Percentiles rank a stretch among this genome's conserved stretches.
Evolutionary conservation across 2,797 vertebrate genomes (phyloP).

Genomic region (Leptoclinus maculatus): DNA sequence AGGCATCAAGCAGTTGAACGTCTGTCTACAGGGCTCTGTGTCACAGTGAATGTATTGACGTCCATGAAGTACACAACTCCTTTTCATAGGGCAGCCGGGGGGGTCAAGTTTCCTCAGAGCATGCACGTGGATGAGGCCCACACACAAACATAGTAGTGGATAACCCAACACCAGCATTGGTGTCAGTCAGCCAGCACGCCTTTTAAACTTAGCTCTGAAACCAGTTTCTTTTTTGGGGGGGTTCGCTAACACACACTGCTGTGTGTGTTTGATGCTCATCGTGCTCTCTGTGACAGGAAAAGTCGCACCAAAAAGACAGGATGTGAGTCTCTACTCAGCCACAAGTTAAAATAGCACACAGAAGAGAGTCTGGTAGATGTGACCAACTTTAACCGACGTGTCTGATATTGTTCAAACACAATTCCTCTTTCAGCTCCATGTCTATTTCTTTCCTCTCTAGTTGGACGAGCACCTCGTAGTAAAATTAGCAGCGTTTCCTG

Average conservation of each 20-base stretch:
- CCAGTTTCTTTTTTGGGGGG: slow-evolving; percentile 31
- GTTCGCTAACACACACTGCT: neutral
- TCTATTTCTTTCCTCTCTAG: neutral
- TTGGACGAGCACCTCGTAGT: slow-evolving; percentile 9
- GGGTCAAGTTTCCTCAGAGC: slow-evolving; percentile 49
- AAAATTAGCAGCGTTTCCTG: slow-evolving; percentile 40
- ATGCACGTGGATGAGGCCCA: slow-evolving; percentile 4
- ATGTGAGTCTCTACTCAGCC: slow-evolving; percentile 35
- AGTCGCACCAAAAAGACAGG: slow-evolving; percentile 52
- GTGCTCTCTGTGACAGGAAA: slow-evolving; percentile 14
- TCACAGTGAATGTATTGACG: slow-evolving; percentile 35
- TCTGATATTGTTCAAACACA: neutral
- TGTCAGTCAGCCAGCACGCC: slow-evolving; percentile 31
- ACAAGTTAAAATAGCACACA: neutral
- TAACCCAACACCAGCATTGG: slow-evolving; percentile 50
- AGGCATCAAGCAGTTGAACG: slow-evolving; percentile 18
- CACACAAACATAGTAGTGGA: slow-evolving; percentile 19
- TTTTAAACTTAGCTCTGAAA: slow-evolving; percentile 65
- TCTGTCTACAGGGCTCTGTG: slow-evolving; percentile 18
- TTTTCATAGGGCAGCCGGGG: slow-evolving; percentile 11
- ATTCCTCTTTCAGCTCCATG: neutral
- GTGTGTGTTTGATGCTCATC: slow-evolving; percentile 34
- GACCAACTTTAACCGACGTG: neutral
- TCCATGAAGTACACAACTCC: neutral
- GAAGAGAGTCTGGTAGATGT: neutral